A percentile compares a stretch with the other conserved stretches of the same genome.
Conservation (phyloP, 2,113 vertebrate genomes). For the sheep (Ovis aries) region DNA sequence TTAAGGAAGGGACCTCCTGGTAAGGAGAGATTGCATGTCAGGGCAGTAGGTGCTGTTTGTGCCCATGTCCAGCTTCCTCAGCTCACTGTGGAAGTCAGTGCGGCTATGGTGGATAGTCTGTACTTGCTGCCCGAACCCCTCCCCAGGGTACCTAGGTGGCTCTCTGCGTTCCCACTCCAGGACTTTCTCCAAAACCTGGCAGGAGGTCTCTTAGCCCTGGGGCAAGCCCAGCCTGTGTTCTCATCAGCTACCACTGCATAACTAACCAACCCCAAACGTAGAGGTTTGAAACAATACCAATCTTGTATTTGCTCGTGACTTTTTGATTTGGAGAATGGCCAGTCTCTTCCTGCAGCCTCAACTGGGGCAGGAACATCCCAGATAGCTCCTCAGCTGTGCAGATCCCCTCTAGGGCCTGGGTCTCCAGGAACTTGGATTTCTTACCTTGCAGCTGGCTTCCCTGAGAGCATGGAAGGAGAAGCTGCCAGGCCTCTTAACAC, state of each 20-base stretch:
- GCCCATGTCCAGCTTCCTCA: rapidly evolving
- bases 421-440: not conserved
- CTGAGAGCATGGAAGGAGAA: not conserved
- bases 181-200: not conserved
- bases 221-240: not conserved
- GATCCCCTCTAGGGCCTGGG: not conserved
- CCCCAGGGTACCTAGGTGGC: not conserved
- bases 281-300: not conserved
- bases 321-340: not conserved
- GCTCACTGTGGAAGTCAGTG: not conserved
- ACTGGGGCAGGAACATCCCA: not conserved
- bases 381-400: not conserved
- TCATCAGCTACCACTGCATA: not conserved
- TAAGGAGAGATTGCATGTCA: not conserved
- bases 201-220: not conserved
- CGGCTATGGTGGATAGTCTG: not conserved
- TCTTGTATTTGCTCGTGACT: not conserved
- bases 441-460: not conserved
- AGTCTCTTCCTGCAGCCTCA: not conserved
- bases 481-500: not conserved
- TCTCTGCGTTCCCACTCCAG: not conserved
- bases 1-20: not conserved
- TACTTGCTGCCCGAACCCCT: not conserved
- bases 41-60: not conserved
- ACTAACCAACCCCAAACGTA: not conserved